A percentile compares a stretch with the other conserved stretches of the same genome.
Conservation (phyloP, 2,113 vertebrate genomes). For the Bungarus multicinctus region DNA sequence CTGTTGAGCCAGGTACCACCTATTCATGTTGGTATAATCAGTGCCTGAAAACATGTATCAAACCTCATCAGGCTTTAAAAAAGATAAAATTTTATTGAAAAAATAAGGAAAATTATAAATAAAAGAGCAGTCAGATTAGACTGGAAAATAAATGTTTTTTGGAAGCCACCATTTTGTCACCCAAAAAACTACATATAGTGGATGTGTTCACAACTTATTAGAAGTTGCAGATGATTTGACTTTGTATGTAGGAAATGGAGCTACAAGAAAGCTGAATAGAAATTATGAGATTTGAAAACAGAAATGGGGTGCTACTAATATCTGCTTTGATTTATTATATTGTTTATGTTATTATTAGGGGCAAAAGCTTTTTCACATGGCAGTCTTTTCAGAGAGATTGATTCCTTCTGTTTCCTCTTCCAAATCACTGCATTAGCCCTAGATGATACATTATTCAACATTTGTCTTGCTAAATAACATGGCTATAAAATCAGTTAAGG, state of each 20-base stretch:
- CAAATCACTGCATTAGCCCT: not conserved
- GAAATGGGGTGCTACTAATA: not conserved
- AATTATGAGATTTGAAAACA: not conserved
- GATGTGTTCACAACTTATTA: not conserved
- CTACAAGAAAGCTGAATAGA: not conserved
- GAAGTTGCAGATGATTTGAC: not conserved
- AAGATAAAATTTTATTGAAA: not conserved
- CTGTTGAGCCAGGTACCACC: not conserved
- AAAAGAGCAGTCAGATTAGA: not conserved
- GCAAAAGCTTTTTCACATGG: slow-evolving; percentile 44
- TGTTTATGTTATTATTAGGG: slow-evolving; percentile 10
- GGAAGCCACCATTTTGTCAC: not conserved
- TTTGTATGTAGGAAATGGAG: not conserved
- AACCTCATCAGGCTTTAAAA: not conserved
- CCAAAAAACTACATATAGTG: not conserved
- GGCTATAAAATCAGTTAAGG: slow-evolving; percentile 8
- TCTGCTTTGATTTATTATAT: slow-evolving; percentile 32
- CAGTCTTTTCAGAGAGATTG: slow-evolving; percentile 29
- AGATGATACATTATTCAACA: not conserved
- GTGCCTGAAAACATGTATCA: not conserved
- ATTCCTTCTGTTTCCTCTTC: slow-evolving; percentile 18
- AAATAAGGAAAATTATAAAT: not conserved
- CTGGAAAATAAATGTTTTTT: not conserved
- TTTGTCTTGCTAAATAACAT: slow-evolving; percentile 12
- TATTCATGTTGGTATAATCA: not conserved